Base-by-base conservation (phyloP, 1,140 invertebrate species). In the Octopus sinensis region DNA sequence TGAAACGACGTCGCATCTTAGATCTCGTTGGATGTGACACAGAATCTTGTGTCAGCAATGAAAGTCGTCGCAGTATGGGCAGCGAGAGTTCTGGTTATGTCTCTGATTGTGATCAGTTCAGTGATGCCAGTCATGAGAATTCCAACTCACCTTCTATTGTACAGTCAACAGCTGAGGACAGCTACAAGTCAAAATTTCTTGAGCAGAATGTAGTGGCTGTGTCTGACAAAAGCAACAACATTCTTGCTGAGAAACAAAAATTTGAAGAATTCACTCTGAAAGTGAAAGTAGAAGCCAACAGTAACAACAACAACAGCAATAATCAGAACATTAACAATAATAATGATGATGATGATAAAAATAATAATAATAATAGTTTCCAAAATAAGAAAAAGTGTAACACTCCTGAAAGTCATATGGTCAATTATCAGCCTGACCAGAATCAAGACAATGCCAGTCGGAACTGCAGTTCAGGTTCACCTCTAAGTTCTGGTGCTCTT, bases 1-100 rank as follows among this genome's bases (percentile, higher is more conserved):
- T 87, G 12, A 87, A 87, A 76, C 79, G 84, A 52, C 83, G 85
- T 62, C 76, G 86, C 12, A 81, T 86, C 4, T 81, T 79, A 5
- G 81, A 85, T 68, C 75, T 85, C 4, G 52, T 86, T 73, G 17
- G 68, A 5, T 79, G 79, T 12, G 84, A 85, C 30, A 80, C 82
- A n/a, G 85, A 84, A 3, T 43, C 79, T 30, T 53, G 79, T 52
- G 73, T 53, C 6, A 53, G 54, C 17, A 68, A 80, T 53, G 71
- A 71, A 5, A 51, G 79, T 71, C 43, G 17, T 71, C 17, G 54
- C 43, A 77, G 76, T 43, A 77, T 77, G 52, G 76, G 76, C 30
- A 77, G 76, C 52, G 76, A 77, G 54, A 82, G 56, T 78, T 54
- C 51, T 6, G 79, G 30, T 77, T 43, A 68, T 80, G n/a, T 83